Base-by-base conservation (phyloP, 2,888 invertebrate genomes). In the Torymus texanus region DNA sequence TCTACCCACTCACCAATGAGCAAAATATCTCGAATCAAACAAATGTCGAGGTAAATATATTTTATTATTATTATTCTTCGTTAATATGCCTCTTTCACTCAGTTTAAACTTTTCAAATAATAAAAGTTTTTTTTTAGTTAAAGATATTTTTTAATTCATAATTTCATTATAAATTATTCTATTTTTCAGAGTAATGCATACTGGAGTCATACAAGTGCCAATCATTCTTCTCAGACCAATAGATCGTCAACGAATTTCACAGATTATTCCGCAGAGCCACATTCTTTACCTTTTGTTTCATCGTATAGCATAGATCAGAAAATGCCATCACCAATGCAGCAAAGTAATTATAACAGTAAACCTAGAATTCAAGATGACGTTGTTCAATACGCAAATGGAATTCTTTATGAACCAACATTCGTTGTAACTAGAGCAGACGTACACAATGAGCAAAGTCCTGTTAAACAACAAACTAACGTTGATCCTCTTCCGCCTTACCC, bases 361-460 rank as follows among this genome's bases (percentile, higher is more conserved):
- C 88, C 88, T 8, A 86, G 89, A 51, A 89, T 90, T 58, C 89
- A 90, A 73, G 90, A 90, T 61, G 91, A 91, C 73, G 90, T 91
- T n/a, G 90, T 91, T 4, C 91, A 91, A 80, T 91, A 91, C 79
- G 91, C 91, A 0, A 91, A 91, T 84, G 91, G 91, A 2, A 91
- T 88, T 74, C 79, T 88, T 0, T 88, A 89, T 78, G 88, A 90
- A 74, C 88, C 89, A 16, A 89, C 88, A 1, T 88, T 87, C 63
- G 94, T 96, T n/a, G 94, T 96, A 0, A 96, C 96, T 0, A 94
- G 94, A 85, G 97, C 96, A 0, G 96, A 96, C 91, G 95, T 97
- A 58, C 96, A 97, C 88, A 95, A 94, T 84, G 96, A 95, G 86
- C 95, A 95, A 89, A 95, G 94, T 88, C 94, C 95, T 0, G 84